Percentiles rank a stretch among this genome's conserved stretches.
These are phyloP conservation scores for Trichonephila inaurata DNA, from an alignment of 1,140 invertebrate species.

Conservation along the genomic window DNA sequence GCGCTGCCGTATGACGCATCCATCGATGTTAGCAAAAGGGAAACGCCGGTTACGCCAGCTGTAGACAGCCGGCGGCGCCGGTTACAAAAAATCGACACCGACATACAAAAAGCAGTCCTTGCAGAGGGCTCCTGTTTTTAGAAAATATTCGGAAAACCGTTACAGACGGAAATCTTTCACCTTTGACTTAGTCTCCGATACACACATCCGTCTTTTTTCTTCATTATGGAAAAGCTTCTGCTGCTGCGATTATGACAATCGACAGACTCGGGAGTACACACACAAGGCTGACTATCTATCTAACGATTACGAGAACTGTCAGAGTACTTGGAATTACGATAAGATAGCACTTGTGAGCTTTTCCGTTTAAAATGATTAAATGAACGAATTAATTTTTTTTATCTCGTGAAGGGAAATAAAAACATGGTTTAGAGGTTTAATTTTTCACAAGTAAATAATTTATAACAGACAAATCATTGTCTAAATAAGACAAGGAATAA, in stretches of 20 bases:
- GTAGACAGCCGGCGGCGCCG: constrained; percentile 36
- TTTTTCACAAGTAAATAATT: too few species aligned
- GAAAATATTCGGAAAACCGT: constrained; percentile 41
- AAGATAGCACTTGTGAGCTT: too few species aligned
- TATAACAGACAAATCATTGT: too few species aligned
- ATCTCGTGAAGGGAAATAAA: too few species aligned
- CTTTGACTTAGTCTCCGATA: constrained; percentile 9
- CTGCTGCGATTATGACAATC: not conserved
- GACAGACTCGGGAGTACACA: not conserved
- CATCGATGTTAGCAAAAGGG: constrained; percentile 19
- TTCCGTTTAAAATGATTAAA: too few species aligned
- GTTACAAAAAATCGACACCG: constrained; percentile 45
- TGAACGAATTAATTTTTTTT: too few species aligned
- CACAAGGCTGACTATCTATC: too few species aligned
- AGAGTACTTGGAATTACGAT: too few species aligned
- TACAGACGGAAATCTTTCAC: constrained; percentile 7
- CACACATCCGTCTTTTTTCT: not conserved
- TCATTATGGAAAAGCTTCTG: not conserved
- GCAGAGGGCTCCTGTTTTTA: constrained; percentile 36
- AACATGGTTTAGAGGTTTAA: too few species aligned
- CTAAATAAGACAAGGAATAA: too few species aligned
- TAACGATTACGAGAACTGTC: too few species aligned
- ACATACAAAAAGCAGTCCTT: constrained; percentile 16
- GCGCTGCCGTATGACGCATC: constrained; percentile 21
- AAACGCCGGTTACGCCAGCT: constrained; percentile 41